Evolutionary conservation across 2,888 invertebrate genomes (phyloP).

Genomic region (Noctua fimbriata): DNA sequence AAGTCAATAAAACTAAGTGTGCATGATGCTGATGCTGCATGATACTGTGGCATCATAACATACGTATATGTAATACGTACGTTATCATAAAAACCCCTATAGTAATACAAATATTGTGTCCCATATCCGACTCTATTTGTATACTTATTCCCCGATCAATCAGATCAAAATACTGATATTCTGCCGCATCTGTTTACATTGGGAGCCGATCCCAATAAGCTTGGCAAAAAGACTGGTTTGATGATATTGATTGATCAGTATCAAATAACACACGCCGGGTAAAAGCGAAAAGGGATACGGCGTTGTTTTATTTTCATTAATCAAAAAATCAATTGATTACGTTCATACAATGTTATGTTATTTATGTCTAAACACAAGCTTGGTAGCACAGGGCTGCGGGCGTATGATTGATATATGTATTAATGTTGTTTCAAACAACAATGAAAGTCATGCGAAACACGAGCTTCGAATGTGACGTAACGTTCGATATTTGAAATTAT

Average conservation of each 20-base stretch:
- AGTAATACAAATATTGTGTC: constrained; percentile 2
- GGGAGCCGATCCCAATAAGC: constrained; percentile 32
- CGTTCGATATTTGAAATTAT: constrained; percentile 47
- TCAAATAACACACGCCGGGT: constrained; percentile 22
- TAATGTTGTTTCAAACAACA: constrained; percentile 54
- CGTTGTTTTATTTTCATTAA: constrained; percentile 35
- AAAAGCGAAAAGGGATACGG: constrained; percentile 11
- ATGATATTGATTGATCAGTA: constrained; percentile 50
- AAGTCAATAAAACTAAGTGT: neutral
- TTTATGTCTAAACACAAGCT: constrained; percentile 31
- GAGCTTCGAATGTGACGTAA: constrained; percentile 54
- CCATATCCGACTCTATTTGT: constrained; percentile 14
- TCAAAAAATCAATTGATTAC: constrained; percentile 38
- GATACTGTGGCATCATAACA: neutral
- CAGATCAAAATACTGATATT: constrained; percentile 49
- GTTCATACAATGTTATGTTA: constrained; percentile 27
- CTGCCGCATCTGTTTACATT: constrained; percentile 44
- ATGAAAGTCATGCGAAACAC: constrained; percentile 51
- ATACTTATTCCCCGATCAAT: constrained; percentile 45
- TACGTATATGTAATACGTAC: neutral
- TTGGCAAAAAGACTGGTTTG: constrained; percentile 20
- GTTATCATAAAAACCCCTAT: neutral
- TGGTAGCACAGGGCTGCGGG: constrained; percentile 18
- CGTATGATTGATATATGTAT: constrained; percentile 54
- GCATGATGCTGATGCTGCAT: neutral